A percentile compares a stretch with the other conserved stretches of the same genome.
These are phyloP conservation scores for Hypomesus transpacificus DNA, from an alignment of 2,113 vertebrate genomes.

Conservation along the genomic window DNA sequence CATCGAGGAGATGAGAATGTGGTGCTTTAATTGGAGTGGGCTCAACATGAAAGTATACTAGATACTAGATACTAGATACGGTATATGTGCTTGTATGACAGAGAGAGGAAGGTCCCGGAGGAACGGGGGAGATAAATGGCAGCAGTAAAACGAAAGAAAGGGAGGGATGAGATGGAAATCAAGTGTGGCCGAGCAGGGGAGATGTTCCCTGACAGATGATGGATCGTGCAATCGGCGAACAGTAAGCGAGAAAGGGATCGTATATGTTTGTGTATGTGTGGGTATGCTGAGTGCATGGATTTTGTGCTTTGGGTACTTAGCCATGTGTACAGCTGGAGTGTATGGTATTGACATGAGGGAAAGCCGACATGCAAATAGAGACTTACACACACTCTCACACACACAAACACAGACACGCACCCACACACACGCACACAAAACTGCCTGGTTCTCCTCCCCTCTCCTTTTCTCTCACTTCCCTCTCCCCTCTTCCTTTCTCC, in stretches of 20 bases:
- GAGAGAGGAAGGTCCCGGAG: constrained; percentile 20
- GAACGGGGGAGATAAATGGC: constrained; percentile 43
- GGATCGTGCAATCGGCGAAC: constrained; percentile 33
- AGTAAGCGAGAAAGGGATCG: neutral
- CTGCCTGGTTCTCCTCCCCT: no score
- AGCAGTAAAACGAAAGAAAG: constrained; percentile 51
- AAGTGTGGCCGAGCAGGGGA: constrained; percentile 41
- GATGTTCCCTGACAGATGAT: constrained; percentile 51
- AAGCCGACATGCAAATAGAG: neutral
- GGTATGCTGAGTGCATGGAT: neutral
- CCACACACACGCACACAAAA: no score
- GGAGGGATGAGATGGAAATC: constrained; percentile 41
- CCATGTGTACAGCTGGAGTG: neutral
- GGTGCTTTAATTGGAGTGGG: neutral
- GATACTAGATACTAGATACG: constrained; percentile 3
- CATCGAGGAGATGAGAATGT: no score
- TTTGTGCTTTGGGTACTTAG: neutral
- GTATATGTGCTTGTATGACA: constrained; percentile 32
- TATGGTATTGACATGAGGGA: neutral
- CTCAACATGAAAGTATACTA: constrained; percentile 9
- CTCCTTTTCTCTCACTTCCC: no score
- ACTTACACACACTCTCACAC: neutral
- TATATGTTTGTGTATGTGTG: neutral
- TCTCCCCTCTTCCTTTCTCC: neutral
- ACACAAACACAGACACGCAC: neutral